phyloP scores from a whole-genome alignment of 2,888 invertebrate species.

The Chloromyia formosa region DNA sequence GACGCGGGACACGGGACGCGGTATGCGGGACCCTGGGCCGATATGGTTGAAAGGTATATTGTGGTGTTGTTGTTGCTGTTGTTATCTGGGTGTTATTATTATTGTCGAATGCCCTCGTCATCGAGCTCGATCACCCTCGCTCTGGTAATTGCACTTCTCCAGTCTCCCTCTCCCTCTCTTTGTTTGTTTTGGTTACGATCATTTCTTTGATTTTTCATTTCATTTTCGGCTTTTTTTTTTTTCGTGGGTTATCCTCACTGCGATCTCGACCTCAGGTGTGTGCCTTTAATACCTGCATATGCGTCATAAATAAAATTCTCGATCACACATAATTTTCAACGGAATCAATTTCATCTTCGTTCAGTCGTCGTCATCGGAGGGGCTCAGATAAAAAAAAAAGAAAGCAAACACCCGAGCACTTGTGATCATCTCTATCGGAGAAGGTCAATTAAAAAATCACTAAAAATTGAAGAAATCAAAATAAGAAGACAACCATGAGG shows the following conservation, averaged over 20 bases:
- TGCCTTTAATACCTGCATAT: slow-evolving; percentile 31
- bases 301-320: slow-evolving; percentile 33
- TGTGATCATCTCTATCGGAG: too few species aligned
- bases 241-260: slow-evolving; percentile 7
- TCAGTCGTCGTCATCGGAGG: slow-evolving; percentile 13
- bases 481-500: too few species aligned
- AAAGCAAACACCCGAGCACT: too few species aligned
- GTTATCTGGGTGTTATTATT: background rate
- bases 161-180: background rate
- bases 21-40: background rate
- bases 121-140: too few species aligned
- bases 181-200: slow-evolving; percentile 2
- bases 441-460: too few species aligned
- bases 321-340: slow-evolving; percentile 37
- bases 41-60: background rate
- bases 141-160: too few species aligned
- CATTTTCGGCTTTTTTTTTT: background rate
- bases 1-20: too few species aligned
- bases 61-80: background rate
- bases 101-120: too few species aligned
- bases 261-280: slow-evolving; percentile 19
- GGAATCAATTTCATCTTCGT: slow-evolving; percentile 3
- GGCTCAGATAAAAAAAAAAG: too few species aligned
- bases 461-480: too few species aligned
- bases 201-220: slow-evolving; percentile 7